Evolutionary conservation across 2,888 invertebrate species (phyloP), one percentile per base, ranked within the genome.

Genomic region (Beris chalybata): DNA sequence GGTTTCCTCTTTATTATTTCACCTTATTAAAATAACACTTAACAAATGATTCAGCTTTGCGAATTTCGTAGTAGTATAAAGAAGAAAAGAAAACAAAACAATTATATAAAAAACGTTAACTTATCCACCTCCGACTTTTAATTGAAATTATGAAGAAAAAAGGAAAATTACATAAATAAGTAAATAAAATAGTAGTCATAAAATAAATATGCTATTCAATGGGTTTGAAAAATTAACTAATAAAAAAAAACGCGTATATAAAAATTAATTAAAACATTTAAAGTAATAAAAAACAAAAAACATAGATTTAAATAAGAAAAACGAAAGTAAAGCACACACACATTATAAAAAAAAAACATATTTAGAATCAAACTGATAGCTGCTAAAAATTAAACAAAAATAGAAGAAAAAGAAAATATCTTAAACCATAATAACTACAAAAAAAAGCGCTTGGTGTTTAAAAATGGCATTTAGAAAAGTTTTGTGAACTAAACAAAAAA

Each of bases 181-280:
- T 38, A 38, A 38, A 22, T 22, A 22, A 38, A 38, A 30, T 58
- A 58, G 58, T 58, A 29, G 47, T 45, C 58, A 45, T 58, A 45
- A 58, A 11, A 58, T 45, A 45, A 58, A 29, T 44, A 45, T 58
- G 58, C 58, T 47, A 58, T 29, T 58, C 22, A 58, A 58, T 58
- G 58, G 47, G 47, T 58, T 58, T 9, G n/a, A 56, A 58, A 30
- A 22, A 22, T 22, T 22, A 22, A 22, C 22, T 22, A 22, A 58
- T 44, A 47, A 38, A 38, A 7, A 44, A 47, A 29, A 30, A 11
- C 58, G 58, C 45, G 29, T 45, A 30, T 45, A 58, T 38, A 56
- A 4, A 38, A 38, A 38, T 38, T 38, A 38, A 38, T 38, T 38
- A 38, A 22, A 56, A 58, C 47, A 15, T 15, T 47, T 12, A 58